phyloP scores from a whole-genome alignment of 1,140 invertebrate genomes.

The Acyrthosiphon pisum region DNA sequence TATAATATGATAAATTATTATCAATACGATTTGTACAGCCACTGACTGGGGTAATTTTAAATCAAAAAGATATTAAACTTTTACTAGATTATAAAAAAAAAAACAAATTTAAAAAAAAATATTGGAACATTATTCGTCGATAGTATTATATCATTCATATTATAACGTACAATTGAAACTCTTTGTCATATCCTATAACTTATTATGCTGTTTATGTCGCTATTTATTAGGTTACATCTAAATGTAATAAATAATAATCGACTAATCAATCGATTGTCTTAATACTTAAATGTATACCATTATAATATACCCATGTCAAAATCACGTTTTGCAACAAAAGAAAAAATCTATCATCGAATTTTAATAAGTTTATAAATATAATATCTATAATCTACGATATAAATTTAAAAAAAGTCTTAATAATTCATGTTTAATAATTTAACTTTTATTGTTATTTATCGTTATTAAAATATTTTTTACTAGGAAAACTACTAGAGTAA shows the following conservation, averaged over 20 bases:
- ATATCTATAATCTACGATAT: not conserved
- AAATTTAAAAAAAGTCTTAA: not conserved
- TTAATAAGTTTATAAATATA: not conserved
- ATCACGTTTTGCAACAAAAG: not conserved
- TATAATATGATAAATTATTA: not conserved
- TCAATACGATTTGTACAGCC: not conserved
- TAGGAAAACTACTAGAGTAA: not conserved
- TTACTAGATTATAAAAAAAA: not conserved
- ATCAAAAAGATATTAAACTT: not conserved
- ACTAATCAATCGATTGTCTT: not conserved
- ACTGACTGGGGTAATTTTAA: too few relatives aligned
- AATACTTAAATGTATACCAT: not conserved
- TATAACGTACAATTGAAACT: too few relatives aligned
- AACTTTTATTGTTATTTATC: not conserved
- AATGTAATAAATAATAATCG: not conserved
- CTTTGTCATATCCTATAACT: not conserved
- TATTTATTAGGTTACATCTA: not conserved
- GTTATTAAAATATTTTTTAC: not conserved
- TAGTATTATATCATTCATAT: too few relatives aligned
- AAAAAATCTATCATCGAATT: not conserved
- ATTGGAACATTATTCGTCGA: not conserved
- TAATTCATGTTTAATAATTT: not conserved
- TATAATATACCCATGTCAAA: not conserved
- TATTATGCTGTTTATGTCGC: not conserved
- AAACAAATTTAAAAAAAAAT: not conserved